Base-by-base conservation (phyloP, 2,888 invertebrate genomes). In the Ormyrus labotus region DNA sequence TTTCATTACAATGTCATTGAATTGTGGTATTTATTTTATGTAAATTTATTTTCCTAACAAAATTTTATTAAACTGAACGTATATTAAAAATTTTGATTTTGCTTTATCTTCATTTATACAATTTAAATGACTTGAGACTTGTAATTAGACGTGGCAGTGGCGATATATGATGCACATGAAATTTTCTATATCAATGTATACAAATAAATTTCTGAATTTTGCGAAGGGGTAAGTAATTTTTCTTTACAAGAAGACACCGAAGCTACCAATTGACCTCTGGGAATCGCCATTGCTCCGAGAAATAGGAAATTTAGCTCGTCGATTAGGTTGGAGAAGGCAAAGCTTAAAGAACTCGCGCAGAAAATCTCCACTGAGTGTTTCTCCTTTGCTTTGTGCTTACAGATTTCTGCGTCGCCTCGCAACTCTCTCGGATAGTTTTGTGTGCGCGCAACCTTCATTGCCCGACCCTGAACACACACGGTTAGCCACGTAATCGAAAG, bases 301-400 rank as follows among this genome's bases (percentile, higher is more conserved):
- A 73, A 51, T 83, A 87, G 88, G 88, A 86, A 67, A 34, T 34
- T 83, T 86, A 87, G 86, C 77, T 84, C 84, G 85, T 84, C 87
- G 85, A 74, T 82, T 89, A 90, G 89, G 89, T 89, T 89, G 88
- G 86, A 85, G 84, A 88, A 89, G 89, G 89, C 89, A 90, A 88
- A 87, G 85, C 84, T 85, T 86, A 86, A 86, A 78, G 82, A 85
- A 85, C 84, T 87, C 88, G 88, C 89, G 88, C 90, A 88, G 87
- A 88, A 86, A 85, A 89, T 88, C 86, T 87, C 88, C 90, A 90
- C 89, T 90, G 87, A 90, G 89, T 89, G 89, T 90, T 90, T 88
- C 89, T 90, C 88, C 88, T 90, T 90, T 91, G 90, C 90, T 91
- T 90, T 91, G 90, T 91, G 90, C 90, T 91, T 90, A 88, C 90